Conservation (phyloP, 2,113 vertebrate species). For the Varanus komodoensis region DNA sequence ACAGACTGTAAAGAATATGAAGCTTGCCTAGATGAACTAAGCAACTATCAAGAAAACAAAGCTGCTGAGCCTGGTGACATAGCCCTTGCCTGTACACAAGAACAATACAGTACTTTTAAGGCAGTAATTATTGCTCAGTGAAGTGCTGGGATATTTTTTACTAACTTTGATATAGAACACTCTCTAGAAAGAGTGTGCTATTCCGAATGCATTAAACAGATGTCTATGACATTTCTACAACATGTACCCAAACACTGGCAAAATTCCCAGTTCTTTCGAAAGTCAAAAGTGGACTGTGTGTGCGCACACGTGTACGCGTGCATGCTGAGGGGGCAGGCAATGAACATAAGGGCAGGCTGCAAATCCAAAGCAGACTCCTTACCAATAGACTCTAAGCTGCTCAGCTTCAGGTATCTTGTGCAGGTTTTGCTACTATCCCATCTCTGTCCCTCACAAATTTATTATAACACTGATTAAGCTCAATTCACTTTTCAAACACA, state of each 20-base stretch:
- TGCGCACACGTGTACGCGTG: not conserved
- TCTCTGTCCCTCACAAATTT: too few relatives aligned
- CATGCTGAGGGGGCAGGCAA: too few relatives aligned
- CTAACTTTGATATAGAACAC: not conserved
- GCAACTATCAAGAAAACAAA: not conserved
- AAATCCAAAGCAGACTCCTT: not conserved
- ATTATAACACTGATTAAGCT: not conserved
- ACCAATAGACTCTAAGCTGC: not conserved
- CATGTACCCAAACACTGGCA: not conserved
- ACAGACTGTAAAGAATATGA: accelerated
- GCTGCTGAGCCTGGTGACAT: accelerated
- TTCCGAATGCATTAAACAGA: not conserved
- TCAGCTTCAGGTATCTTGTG: not conserved
- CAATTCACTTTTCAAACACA: not conserved
- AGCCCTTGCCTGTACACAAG: not conserved
- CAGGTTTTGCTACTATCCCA: not conserved
- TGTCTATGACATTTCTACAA: not conserved
- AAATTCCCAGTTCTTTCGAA: not conserved
- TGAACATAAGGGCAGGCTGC: not conserved
- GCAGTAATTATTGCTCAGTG: accelerated
- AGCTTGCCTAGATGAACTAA: not conserved
- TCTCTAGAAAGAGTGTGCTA: not conserved
- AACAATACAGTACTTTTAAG: not conserved
- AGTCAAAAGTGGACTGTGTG: not conserved
- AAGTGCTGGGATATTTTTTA: not conserved